Base-by-base conservation (phyloP, 1,140 invertebrate species). In the Drosophila kurseongensis region DNA sequence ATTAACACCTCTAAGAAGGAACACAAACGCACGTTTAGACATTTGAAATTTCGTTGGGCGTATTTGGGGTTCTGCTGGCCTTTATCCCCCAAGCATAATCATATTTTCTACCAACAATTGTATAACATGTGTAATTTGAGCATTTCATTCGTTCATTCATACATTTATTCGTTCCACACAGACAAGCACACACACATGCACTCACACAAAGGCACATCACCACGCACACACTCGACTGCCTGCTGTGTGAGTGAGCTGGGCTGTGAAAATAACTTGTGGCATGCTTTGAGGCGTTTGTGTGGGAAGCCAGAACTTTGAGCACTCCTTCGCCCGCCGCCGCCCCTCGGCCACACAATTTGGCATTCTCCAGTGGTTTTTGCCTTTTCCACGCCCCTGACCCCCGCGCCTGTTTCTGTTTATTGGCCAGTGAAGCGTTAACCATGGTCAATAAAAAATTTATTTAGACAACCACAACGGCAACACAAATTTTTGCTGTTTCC, bases 401-500 rank as follows among this genome's bases (percentile, higher is more conserved):
- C 2, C 8, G 14, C 7, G 29, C 58, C 61, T 52, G 69, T 75
- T 55, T 61, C 61, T 65, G 75, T 63, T 88, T 88, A 88, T 88
- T 88, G 79, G 48, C 67, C 83, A 82, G 45, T 88, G 83, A 79
- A 88, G 83, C 83, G 83, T 88, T 88, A 88, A 88, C 83, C 83
- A 88, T 86, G 75, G 83, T 86, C 83, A 88, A 88, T 88, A 82
- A 88, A 88, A 88, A 88, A 88, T 88, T 88, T 82, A 88, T 88
- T 88, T 88, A 88, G 78, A 88, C 83, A 82, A 88, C 79, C 78
- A 78, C 78, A 81, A 65, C 69, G 71, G 75, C 68, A 82, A 61
- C 58, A 76, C 48, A 79, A 63, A 84, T 63, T 77, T 84, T 55
- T 74, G 68, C 74, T 57, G 52, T 84, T 80, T 78, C 63, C 77